phyloP scores from a whole-genome alignment of 2,113 vertebrate species.

The Apodemus speciosus region DNA sequence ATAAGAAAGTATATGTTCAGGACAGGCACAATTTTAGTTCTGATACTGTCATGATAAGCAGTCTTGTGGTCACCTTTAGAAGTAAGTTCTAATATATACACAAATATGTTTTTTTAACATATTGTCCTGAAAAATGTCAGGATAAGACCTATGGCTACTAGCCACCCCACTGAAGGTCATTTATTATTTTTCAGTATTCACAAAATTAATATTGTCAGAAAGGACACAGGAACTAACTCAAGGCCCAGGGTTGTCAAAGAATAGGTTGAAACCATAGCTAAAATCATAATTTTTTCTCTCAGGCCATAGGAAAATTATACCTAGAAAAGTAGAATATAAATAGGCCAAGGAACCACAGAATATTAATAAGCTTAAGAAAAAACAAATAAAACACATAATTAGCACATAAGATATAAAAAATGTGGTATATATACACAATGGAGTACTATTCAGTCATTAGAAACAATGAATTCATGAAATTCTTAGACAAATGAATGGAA shows the following conservation, averaged over 20 bases:
- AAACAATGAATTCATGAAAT: no score
- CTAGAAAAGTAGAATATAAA: no score
- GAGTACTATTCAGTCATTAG: no score
- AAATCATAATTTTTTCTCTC: not conserved
- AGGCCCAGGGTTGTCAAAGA: not conserved
- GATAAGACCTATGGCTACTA: rapidly evolving
- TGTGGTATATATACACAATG: no score
- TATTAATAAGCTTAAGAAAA: not conserved
- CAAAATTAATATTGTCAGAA: not conserved
- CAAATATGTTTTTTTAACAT: not conserved
- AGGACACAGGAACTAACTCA: not conserved
- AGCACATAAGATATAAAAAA: not conserved
- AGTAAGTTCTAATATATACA: not conserved
- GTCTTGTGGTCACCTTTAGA: not conserved
- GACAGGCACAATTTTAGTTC: not conserved
- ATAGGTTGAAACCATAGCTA: not conserved
- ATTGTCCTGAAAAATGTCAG: not conserved
- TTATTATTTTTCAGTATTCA: not conserved
- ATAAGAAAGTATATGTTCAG: not conserved
- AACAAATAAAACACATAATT: not conserved
- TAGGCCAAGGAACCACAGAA: not conserved
- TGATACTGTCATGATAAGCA: not conserved
- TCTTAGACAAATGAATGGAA: no score
- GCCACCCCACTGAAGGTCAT: rapidly evolving
- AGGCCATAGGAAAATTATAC: no score